These are phyloP conservation scores for Ptychadena robeensis DNA, from an alignment of 2,797 vertebrate genomes.

Conservation along the genomic window DNA sequence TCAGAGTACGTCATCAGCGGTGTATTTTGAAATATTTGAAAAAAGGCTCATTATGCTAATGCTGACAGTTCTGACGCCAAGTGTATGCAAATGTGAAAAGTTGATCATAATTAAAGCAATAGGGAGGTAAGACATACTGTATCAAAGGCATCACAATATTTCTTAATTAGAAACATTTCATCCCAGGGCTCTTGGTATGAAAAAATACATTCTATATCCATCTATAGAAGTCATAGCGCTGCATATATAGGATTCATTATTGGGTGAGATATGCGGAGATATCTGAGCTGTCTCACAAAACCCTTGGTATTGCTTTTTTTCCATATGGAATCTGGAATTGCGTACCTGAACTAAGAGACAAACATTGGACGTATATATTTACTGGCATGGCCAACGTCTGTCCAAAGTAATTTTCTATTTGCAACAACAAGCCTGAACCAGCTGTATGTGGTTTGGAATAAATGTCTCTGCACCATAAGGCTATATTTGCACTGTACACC, in stretches of 20 bases:
- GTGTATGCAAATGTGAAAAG: constrained; percentile 38
- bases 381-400: too few species aligned
- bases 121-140: constrained; percentile 12
- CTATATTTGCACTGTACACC: too few species aligned
- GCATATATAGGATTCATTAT: not conserved
- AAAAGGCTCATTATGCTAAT: constrained; percentile 35
- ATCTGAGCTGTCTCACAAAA: not conserved
- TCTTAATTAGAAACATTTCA: constrained; percentile 26
- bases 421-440: too few species aligned
- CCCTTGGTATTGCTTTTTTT: not conserved
- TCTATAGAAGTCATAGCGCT: not conserved
- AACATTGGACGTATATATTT: too few species aligned
- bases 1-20: constrained; percentile 3
- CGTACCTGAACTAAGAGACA: not conserved
- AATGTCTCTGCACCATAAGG: too few species aligned
- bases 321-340: not conserved
- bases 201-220: constrained; percentile 2
- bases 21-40: constrained; percentile 30
- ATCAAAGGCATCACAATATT: constrained; percentile 38
- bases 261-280: not conserved
- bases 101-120: constrained; percentile 49
- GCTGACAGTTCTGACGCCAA: constrained; percentile 10
- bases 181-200: constrained; percentile 5
- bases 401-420: too few species aligned
- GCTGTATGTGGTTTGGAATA: too few species aligned